Evolutionary conservation across 2,113 vertebrate species (phyloP), one percentile per base, ranked within the genome.

Genomic region (Clarias magur): DNA sequence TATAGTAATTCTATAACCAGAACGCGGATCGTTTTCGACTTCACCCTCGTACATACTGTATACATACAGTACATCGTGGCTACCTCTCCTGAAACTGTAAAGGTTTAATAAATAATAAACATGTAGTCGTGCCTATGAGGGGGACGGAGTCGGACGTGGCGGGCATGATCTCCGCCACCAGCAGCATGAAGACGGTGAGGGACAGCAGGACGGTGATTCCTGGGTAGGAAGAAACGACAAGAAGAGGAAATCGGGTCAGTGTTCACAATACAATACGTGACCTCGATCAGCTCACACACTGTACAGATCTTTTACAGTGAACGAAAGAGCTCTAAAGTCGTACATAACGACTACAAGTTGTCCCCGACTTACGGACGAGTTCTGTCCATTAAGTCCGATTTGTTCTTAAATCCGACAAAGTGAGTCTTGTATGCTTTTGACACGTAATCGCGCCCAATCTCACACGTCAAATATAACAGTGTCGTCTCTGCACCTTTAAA

Each of bases 101-200:
- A 83, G 63, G 3, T 21, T 38, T 10, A 21, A 25, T 54, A 54
- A 72, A 19, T 17, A 7, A 59, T 3, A 1, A 73, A 38, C 0
- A 34, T 27, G 56, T 34, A 21, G 21, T 60, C 34, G 34, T 38
- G 96, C 97, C 97, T 89, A 97, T 98, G 70, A 98, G 94, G 85
- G 97, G 97, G 84, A 98, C 97, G 0, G 97, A 97, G 94, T 98
- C 97, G 63, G 97, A 98, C 53, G 97, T 98, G 84, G 97, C 96
- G 30, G 97, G 97, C 97, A 97, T 97, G 90, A 98, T 98, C 92
- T 98, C 97, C 72, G 97, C 97, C 57, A 98, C 97, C 85, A 97
- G 94, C 80, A 98, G 92, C 97, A 98, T 98, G 92, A 98, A 98
- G 65, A 98, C 97, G 0, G 97, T 98, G 78, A 97, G 92, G n/a